Evolutionary conservation across 2,113 vertebrate species (phyloP).

Genomic region (Gasterosteus aculeatus): DNA sequence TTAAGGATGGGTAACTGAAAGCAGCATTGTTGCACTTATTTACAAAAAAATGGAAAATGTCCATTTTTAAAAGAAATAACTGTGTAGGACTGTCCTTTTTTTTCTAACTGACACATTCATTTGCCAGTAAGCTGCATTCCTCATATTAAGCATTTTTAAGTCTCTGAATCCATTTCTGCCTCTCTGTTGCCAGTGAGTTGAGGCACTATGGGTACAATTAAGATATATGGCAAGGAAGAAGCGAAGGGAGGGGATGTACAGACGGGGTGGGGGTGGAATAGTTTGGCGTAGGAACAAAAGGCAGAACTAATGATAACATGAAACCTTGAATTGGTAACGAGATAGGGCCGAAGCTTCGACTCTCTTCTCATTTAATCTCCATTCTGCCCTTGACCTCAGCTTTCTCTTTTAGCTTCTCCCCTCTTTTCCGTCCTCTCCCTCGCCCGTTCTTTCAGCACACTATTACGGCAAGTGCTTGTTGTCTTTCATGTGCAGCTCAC

Average conservation of each 20-base stretch:
- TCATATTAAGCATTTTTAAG: slow-evolving; percentile 45
- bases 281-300: slow-evolving; percentile 73
- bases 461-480: slow-evolving; percentile 75
- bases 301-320: slow-evolving; percentile 68
- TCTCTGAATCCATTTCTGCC: slow-evolving; percentile 62
- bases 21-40: slow-evolving; percentile 53
- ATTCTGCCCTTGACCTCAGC: slow-evolving; percentile 66
- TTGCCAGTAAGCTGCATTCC: slow-evolving; percentile 53
- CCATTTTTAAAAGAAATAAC: slow-evolving; percentile 29
- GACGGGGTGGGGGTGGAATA: slow-evolving; percentile 8
- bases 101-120: slow-evolving; percentile 56
- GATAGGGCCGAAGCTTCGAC: slow-evolving; percentile 51
- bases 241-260: slow-evolving; percentile 30
- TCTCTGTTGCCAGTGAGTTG: slow-evolving; percentile 45
- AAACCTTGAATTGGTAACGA: slow-evolving; percentile 67
- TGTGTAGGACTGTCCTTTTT: slow-evolving; percentile 40
- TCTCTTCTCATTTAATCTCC: slow-evolving; percentile 54
- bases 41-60: slow-evolving; percentile 34
- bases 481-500: slow-evolving; percentile 78
- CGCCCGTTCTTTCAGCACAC: slow-evolving; percentile 71
- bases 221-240: slow-evolving; percentile 54
- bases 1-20: slow-evolving; percentile 21
- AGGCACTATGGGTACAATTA: slow-evolving; percentile 64
- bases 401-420: slow-evolving; percentile 35
- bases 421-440: slow-evolving; percentile 53